Conservation (phyloP, 2,113 vertebrate species). For the Rostratula benghalensis region DNA sequence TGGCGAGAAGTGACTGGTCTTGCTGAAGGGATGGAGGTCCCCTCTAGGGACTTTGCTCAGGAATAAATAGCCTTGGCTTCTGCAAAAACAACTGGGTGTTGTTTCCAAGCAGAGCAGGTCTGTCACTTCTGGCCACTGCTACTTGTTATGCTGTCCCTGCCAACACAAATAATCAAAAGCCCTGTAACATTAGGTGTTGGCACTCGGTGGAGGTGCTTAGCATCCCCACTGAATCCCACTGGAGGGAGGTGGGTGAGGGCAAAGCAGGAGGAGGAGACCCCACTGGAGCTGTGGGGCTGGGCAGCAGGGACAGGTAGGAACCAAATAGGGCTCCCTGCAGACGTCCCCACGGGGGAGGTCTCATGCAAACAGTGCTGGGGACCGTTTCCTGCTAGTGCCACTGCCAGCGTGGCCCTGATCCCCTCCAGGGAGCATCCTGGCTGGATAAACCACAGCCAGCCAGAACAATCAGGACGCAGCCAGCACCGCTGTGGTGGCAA, state of each 20-base stretch:
- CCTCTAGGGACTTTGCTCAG: not conserved
- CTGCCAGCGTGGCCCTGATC: not conserved
- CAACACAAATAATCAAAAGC: slow-evolving; percentile 36
- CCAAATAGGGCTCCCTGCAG: not conserved
- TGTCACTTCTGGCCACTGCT: not conserved
- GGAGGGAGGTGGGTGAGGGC: fast-evolving
- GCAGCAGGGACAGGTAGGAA: not conserved
- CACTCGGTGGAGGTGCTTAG: not conserved
- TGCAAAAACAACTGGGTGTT: not conserved
- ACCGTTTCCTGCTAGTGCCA: not conserved
- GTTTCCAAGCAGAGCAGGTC: not conserved
- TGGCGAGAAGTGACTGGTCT: not conserved
- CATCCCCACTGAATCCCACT: fast-evolving
- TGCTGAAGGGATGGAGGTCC: not conserved
- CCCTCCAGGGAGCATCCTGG: not conserved
- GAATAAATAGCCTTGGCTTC: not conserved
- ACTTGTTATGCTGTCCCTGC: slow-evolving; percentile 15
- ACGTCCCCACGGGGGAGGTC: not conserved
- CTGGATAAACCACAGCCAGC: not conserved
- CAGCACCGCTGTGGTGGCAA: not conserved
- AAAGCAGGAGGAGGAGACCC: not conserved
- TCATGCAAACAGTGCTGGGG: not conserved
- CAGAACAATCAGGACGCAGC: not conserved
- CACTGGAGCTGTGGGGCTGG: fast-evolving
- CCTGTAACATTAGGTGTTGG: not conserved